These are phyloP conservation scores for Mimas tiliae DNA, from an alignment of 2,888 invertebrate genomes.

Conservation along the genomic window DNA sequence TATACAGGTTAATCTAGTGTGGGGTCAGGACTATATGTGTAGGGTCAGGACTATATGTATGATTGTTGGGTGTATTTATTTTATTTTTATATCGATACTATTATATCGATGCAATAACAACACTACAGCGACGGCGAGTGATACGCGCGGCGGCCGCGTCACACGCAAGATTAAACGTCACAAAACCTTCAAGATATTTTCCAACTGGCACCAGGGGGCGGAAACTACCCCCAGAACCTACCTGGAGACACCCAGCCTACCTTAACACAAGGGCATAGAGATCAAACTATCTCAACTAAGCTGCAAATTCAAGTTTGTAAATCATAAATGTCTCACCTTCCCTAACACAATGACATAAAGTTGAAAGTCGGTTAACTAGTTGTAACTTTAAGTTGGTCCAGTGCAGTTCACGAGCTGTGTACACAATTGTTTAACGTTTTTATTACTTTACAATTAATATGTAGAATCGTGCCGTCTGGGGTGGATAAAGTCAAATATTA, in stretches of 20 bases:
- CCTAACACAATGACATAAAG: slow-evolving; percentile 45
- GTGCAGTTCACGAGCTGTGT: slow-evolving; percentile 60
- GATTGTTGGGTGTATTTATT: no score
- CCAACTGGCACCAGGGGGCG: slow-evolving; percentile 52
- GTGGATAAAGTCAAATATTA: background rate
- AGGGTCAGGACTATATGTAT: no score
- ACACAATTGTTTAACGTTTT: slow-evolving; percentile 46
- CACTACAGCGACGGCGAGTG: slow-evolving; percentile 70
- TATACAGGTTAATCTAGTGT: no score
- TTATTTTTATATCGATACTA: background rate
- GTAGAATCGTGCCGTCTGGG: slow-evolving; percentile 28
- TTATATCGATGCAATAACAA: slow-evolving; percentile 41
- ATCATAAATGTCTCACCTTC: slow-evolving; percentile 51
- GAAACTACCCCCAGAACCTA: slow-evolving; percentile 36
- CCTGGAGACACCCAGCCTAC: slow-evolving; percentile 41
- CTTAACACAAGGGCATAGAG: slow-evolving; percentile 45
- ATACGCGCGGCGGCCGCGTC: slow-evolving; percentile 78
- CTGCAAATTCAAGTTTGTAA: slow-evolving; percentile 40
- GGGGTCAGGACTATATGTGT: no score
- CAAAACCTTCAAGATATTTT: slow-evolving; percentile 73
- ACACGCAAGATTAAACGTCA: slow-evolving; percentile 84
- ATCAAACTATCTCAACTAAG: slow-evolving; percentile 36
- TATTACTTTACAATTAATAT: slow-evolving; percentile 56
- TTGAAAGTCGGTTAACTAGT: slow-evolving; percentile 36
- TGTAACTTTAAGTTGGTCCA: slow-evolving; percentile 42